Evolutionary conservation across 2,888 invertebrate species (phyloP).

Genomic region (Nebria salina): DNA sequence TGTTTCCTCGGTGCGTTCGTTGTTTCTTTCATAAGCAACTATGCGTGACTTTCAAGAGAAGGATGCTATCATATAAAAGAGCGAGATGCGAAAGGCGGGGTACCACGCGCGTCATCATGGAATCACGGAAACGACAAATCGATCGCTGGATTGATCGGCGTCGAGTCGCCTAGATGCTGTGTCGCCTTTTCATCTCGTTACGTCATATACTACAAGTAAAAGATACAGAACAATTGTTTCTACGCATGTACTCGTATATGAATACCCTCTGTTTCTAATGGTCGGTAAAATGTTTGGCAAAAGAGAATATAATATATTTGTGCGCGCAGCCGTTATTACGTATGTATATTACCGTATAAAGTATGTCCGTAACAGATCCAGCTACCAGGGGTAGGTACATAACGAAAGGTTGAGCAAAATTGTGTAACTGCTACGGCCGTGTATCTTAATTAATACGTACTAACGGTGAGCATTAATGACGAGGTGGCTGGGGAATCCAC

Average conservation of each 20-base stretch:
- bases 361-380: neutral
- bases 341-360: neutral
- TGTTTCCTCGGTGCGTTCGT: neutral
- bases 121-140: constrained; percentile 26
- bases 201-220: neutral
- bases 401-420: neutral
- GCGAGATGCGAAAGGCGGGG: constrained; percentile 11
- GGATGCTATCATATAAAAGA: neutral
- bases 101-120: constrained; percentile 32
- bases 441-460: constrained; percentile 35
- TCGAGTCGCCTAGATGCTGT: constrained; percentile 40
- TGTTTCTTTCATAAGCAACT: neutral
- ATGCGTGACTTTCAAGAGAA: neutral
- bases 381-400: neutral
- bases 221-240: too few species aligned
- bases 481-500: constrained; percentile 17
- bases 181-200: constrained; percentile 14
- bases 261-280: too few species aligned
- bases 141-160: constrained; percentile 39
- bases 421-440: neutral
- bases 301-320: neutral
- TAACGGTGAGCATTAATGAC: constrained; percentile 31
- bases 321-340: neutral
- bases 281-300: neutral
- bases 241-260: too few species aligned